phyloP scores from a whole-genome alignment of 2,797 vertebrate genomes.

The Enteromius argenteus region DNA sequence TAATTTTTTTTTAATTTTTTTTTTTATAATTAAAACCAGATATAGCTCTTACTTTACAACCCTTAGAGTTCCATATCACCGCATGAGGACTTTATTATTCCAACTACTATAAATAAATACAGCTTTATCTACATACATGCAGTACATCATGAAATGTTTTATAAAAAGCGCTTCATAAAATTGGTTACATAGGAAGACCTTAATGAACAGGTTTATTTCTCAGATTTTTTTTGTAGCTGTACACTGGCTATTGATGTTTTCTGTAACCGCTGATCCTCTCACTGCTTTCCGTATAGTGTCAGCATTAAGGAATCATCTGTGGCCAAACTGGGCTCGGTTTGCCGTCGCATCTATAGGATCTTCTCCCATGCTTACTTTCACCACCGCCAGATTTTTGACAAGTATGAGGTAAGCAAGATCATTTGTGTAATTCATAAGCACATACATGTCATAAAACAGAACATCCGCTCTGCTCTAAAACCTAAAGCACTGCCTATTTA shows the following conservation, averaged over 20 bases:
- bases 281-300: slow-evolving; percentile 79
- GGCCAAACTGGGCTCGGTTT: slow-evolving; percentile 98
- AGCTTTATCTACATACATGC: background rate
- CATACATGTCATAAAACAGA: background rate
- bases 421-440: no score
- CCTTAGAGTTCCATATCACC: background rate
- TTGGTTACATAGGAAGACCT: background rate
- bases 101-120: background rate
- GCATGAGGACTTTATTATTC: background rate
- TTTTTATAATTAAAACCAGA: background rate
- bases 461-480: background rate
- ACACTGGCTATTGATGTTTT: background rate
- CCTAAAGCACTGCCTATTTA: background rate
- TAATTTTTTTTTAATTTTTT: no score
- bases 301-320: slow-evolving; percentile 99
- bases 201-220: background rate
- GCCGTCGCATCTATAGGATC: slow-evolving; percentile 99
- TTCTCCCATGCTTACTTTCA: slow-evolving; percentile 99
- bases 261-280: background rate
- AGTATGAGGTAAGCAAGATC: slow-evolving; percentile 89
- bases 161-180: background rate
- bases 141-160: no score
- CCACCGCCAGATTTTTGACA: slow-evolving; percentile 99
- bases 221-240: background rate
- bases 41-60: background rate